A percentile compares a stretch with the other conserved stretches of the same genome.
phyloP scores from a whole-genome alignment of 2,888 invertebrate genomes.

The Pachydiplax longipennis region DNA sequence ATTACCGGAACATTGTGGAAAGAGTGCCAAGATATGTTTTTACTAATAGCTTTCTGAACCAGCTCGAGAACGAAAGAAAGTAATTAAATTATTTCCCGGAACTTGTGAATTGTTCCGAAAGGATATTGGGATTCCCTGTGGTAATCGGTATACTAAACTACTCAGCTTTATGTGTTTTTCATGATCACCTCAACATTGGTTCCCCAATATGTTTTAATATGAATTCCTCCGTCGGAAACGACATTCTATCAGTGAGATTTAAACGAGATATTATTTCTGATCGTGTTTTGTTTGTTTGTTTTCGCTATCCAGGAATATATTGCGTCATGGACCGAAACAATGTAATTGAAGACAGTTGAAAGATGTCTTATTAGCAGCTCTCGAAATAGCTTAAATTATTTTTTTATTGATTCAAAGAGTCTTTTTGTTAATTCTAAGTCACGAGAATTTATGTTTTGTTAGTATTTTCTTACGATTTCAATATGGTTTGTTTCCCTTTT shows the following conservation, averaged over 20 bases:
- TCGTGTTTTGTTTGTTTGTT: too few relatives aligned
- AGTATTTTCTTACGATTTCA: neutral
- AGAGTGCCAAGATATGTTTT: constrained; percentile 15
- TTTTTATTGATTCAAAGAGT: neutral
- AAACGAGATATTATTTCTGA: neutral
- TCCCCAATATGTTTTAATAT: neutral
- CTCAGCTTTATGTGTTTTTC: neutral
- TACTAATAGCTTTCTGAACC: neutral
- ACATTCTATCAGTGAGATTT: neutral
- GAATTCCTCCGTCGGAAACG: neutral
- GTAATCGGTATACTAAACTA: neutral
- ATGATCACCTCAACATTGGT: neutral
- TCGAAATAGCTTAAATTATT: neutral
- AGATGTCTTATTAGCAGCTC: neutral
- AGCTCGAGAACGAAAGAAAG: neutral
- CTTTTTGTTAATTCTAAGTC: neutral
- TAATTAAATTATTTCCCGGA: neutral
- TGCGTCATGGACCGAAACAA: too few relatives aligned
- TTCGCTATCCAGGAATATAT: too few relatives aligned
- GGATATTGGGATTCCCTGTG: neutral
- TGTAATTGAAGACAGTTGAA: neutral
- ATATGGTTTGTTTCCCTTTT: neutral
- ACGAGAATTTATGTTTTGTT: neutral
- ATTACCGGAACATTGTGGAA: neutral
- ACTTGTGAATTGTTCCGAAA: neutral